A percentile compares a stretch with the other conserved stretches of the same genome.
phyloP scores from a whole-genome alignment of 2,113 vertebrate species.

The Ariopsis seemanni region DNA sequence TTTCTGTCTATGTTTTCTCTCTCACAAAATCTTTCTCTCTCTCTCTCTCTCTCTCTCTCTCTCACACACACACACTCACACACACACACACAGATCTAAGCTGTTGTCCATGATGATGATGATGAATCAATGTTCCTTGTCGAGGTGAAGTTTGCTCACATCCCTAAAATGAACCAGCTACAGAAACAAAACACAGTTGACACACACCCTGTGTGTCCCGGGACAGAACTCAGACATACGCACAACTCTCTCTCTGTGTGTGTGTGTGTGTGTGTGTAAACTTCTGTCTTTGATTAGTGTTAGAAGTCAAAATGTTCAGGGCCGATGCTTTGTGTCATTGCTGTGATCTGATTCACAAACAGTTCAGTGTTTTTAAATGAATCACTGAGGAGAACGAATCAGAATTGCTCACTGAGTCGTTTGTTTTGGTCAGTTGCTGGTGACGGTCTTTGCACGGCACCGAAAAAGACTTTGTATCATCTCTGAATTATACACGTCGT shows the following conservation, averaged over 20 bases:
- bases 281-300: not conserved
- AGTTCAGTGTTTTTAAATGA: not conserved
- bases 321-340: not conserved
- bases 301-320: not conserved
- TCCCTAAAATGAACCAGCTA: not conserved
- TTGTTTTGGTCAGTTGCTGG: not conserved
- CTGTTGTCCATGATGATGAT: not conserved
- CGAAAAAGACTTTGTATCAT: not conserved
- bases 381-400: not conserved
- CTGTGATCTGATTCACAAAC: not conserved
- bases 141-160: not conserved
- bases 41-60: not conserved
- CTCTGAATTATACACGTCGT: not conserved
- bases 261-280: not conserved
- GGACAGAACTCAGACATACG: not conserved
- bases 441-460: not conserved
- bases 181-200: not conserved
- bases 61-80: not conserved
- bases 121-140: constrained; percentile 1
- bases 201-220: constrained; percentile 3
- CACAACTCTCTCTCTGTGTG: not conserved
- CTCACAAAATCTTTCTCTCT: not conserved
- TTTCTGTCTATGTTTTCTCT: not conserved
- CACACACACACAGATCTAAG: not conserved
- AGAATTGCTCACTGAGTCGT: not conserved